Evolutionary conservation across 2,888 invertebrate genomes (phyloP).

Genomic region (Holacanthella duospinosa): DNA sequence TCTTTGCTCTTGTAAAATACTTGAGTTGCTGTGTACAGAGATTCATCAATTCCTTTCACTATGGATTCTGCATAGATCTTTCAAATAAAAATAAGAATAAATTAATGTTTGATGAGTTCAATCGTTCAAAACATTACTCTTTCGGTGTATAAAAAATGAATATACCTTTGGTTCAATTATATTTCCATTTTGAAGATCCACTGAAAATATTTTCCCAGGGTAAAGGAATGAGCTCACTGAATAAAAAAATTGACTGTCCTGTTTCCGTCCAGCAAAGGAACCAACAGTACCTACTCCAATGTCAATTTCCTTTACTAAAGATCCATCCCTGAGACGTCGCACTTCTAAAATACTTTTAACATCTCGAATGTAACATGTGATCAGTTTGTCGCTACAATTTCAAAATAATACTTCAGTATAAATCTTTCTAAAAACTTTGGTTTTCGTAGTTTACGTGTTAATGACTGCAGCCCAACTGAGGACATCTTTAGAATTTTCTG

Average conservation of each 20-base stretch:
- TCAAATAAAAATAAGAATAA: neutral
- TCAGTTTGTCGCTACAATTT: conserved; percentile 57
- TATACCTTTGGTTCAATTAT: conserved; percentile 41
- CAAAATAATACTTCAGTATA: neutral
- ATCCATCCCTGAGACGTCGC: conserved; percentile 60
- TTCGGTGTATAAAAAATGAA: too few species aligned
- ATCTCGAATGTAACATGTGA: conserved; percentile 80
- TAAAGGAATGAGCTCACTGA: neutral
- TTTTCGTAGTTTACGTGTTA: conserved; percentile 50
- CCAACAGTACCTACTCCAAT: conserved; percentile 76
- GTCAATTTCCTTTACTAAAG: conserved; percentile 58
- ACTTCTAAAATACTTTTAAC: conserved; percentile 84
- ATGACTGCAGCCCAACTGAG: conserved; percentile 78
- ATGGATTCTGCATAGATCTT: conserved; percentile 66
- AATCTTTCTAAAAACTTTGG: neutral
- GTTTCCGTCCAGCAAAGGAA: conserved; percentile 70
- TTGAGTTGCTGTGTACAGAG: conserved; percentile 70
- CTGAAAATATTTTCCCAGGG: neutral
- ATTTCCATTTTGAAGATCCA: neutral
- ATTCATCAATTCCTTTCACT: conserved; percentile 67
- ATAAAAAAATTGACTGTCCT: conserved; percentile 69
- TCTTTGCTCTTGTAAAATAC: conserved; percentile 87
- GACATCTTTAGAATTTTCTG: conserved; percentile 73
- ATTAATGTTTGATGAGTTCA: too few species aligned
- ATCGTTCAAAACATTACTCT: too few species aligned